Evolutionary conservation across 2,797 vertebrate genomes (phyloP).

Genomic region (Muscicapa comitata): DNA sequence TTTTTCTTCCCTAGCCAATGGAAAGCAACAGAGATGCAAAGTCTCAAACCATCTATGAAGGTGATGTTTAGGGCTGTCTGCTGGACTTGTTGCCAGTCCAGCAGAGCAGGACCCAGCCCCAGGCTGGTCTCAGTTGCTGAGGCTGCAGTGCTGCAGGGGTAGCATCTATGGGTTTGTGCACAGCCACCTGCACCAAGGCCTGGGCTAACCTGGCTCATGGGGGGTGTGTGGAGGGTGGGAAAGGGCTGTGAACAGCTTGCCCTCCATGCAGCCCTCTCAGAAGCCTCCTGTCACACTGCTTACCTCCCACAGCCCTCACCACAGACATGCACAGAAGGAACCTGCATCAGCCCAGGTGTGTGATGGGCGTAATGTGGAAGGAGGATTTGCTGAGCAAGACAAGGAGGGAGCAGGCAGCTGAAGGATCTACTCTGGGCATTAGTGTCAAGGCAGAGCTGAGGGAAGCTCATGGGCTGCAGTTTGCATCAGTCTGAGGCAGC

Average conservation of each 20-base stretch:
- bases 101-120: background rate
- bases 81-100: background rate
- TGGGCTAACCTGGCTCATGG: rapidly evolving
- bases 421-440: background rate
- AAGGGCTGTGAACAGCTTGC: background rate
- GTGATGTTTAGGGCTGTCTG: background rate
- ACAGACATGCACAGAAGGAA: background rate
- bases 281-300: background rate
- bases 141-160: background rate
- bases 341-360: background rate
- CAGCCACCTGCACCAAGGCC: background rate
- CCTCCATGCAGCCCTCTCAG: rapidly evolving
- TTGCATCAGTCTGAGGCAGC: background rate
- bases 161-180: background rate
- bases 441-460: background rate
- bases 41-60: background rate
- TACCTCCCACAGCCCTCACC: background rate
- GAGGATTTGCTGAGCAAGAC: background rate
- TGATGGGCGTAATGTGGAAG: background rate
- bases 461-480: background rate
- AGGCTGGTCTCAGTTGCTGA: background rate
- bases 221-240: background rate
- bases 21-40: background rate
- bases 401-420: background rate
- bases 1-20: background rate